These are phyloP conservation scores for Drosophila paramelanica DNA, from an alignment of 2,888 invertebrate species.

Conservation along the genomic window DNA sequence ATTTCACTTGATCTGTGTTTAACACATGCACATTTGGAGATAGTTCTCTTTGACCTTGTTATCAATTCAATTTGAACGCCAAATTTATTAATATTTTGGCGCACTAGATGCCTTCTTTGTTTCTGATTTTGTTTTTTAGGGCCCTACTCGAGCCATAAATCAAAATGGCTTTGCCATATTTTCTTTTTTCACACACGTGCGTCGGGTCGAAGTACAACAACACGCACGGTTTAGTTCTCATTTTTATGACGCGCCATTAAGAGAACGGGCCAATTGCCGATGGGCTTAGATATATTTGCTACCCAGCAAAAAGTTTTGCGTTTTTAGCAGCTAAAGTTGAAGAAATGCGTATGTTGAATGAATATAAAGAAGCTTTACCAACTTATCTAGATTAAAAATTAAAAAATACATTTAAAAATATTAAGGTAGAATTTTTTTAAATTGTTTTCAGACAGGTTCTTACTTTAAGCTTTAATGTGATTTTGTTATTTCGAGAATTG, in stretches of 20 bases:
- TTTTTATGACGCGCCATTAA: conserved; percentile 40
- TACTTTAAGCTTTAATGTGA: not conserved
- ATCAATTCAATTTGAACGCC: conserved; percentile 58
- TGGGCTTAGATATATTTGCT: conserved; percentile 20
- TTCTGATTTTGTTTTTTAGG: conserved; percentile 13
- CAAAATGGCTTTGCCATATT: conserved; percentile 48
- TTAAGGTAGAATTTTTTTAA: too few species aligned
- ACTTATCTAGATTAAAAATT: not conserved
- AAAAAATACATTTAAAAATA: not conserved
- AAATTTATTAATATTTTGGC: conserved; percentile 64
- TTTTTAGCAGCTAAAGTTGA: not conserved
- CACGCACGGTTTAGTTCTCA: conserved; percentile 34
- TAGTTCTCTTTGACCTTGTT: conserved; percentile 34
- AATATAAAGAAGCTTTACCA: not conserved
- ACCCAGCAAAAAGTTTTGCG: not conserved
- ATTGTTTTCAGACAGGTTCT: not conserved
- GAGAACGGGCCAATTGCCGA: conserved; percentile 38
- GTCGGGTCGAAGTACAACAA: not conserved
- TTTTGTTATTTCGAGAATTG: not conserved
- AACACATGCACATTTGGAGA: conserved; percentile 18
- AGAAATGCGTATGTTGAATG: not conserved
- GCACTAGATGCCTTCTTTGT: conserved; percentile 12
- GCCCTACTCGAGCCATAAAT: conserved; percentile 49
- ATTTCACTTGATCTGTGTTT: conserved; percentile 27
- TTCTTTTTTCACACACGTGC: conserved; percentile 44